Evolutionary conservation across 2,888 invertebrate genomes (phyloP), one percentile per base, ranked within the genome.

Genomic region (Stenoptilia bipunctidactyla): DNA sequence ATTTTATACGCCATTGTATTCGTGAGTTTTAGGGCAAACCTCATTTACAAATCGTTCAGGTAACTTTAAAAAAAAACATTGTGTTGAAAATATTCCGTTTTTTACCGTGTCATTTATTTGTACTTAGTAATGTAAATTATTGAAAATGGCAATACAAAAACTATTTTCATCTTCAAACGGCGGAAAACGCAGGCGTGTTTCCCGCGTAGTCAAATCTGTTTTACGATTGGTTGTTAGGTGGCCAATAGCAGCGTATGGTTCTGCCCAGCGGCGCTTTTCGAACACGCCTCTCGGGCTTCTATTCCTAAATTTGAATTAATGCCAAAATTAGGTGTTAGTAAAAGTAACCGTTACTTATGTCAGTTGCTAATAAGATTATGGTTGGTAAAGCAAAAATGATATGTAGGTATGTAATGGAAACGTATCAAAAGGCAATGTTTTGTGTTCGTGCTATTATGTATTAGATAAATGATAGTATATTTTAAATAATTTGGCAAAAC

Each of bases 251-350:
- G 50, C 56, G 58, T 55, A 57, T 61, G 70, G 63, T 65, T 63
- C 69, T 51, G 58, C 67, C 67, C 62, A 66, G 53, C 53, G 58
- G 59, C 56, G 58, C 54, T 49, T 49, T 52, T 56, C 51, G 68
- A 61, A 58, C 58, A 75, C 79, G 77, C 79, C 82, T 71, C 67
- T 71, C 66, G 66, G 56, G n/a, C n/a, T 65, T 70, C 75, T 74
- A 74, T 72, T 76, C 79, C 73, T 61, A 62, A 73, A 71, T 71
- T 72, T 67, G 57, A 68, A 71, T 69, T 68, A 61, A 60, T 30
- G 30, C 12, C 20, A 20, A 20, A 20, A 5, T 8, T 5, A 20
- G 8, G 8, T 20, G 20, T 20, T 3, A 20, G 4, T 20, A 3
- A 20, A 20, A 20, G 20, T 20, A 20, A 20, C 20, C 20, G 8